phyloP scores from a whole-genome alignment of 2,888 invertebrate genomes.

The Dasypogon diadema region DNA sequence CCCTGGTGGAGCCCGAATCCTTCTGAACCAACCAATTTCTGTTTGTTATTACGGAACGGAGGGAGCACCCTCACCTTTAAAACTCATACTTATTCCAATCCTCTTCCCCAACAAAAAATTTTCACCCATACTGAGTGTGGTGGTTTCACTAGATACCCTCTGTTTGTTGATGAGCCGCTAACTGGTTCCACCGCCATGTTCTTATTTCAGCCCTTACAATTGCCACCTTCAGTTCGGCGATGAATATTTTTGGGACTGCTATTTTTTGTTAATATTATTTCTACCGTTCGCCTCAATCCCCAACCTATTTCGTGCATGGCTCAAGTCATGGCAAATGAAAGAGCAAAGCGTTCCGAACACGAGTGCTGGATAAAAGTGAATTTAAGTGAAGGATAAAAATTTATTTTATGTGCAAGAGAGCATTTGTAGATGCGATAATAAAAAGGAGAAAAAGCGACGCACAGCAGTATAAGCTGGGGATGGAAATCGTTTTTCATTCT shows the following conservation, averaged over 20 bases:
- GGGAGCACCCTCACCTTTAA: conserved; percentile 7
- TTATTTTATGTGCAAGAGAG: conserved; percentile 50
- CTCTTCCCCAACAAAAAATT: conserved; percentile 6
- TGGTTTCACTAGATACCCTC: conserved; percentile 9
- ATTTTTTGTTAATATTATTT: too few species aligned
- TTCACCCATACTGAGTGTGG: neutral
- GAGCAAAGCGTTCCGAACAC: conserved; percentile 23
- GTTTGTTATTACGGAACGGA: neutral
- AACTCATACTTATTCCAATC: conserved; percentile 16
- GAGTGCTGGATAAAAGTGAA: conserved; percentile 45
- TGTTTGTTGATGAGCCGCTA: conserved; percentile 42
- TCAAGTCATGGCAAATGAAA: conserved; percentile 12
- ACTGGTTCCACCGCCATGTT: conserved; percentile 19
- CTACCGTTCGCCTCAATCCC: neutral
- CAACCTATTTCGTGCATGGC: conserved; percentile 4
- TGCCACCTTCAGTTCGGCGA: neutral
- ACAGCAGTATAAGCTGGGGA: neutral
- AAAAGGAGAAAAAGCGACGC: conserved; percentile 22
- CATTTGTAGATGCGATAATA: conserved; percentile 39
- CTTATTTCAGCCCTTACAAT: neutral
- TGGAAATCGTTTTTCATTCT: conserved; percentile 12
- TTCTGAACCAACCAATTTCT: conserved; percentile 9
- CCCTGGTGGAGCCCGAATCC: neutral
- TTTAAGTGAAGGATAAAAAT: conserved; percentile 47
- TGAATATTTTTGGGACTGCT: too few species aligned